Evolutionary conservation across 2,797 vertebrate species (phyloP), one percentile per base, ranked within the genome.

Genomic region (Girardinus metallicus): DNA sequence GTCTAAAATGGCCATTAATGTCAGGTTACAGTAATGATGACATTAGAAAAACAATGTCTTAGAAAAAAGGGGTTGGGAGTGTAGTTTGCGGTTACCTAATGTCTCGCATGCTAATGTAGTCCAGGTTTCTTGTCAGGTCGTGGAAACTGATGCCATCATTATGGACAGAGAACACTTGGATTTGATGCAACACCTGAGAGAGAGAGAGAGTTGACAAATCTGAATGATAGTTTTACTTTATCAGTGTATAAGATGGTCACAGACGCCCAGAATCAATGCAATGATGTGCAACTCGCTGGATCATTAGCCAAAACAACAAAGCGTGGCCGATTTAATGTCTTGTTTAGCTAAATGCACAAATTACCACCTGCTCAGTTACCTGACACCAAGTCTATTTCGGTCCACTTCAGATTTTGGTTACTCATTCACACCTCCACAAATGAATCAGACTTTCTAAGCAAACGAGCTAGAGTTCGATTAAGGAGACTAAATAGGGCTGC

Each of bases 81-180:
- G n/a, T 4, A 23, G 41, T 29, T 51, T 80, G 57, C n/a, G n/a
- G 1, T 46, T 88, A 94, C 91, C 88, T 87, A 71, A 93, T 57
- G 79, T 89, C 82, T 1, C 0, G 1, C 16, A 44, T 3, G 1
- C 41, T 73, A 60, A 90, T 68, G 78, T 53, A 5, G 5, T 66
- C 21, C 51, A 94, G 82, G 41, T 81, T 41, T 0, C 2, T 72
- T 71, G 36, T 80, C 78, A 93, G 84, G 10, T 89, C 82, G 0
- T 51, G 1, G 10, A 91, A 83, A 76, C 85, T 51, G 82, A 92
- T 81, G 73, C 89, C 94, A 0, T 36, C 1, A 11, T 29, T 0
- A 4, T 6, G 5, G 57, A 12, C 18, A 5, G 84, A 80, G 72
- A 76, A 85, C 13, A 0, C 81, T 71, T 12, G 79, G 75, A 94